Evolutionary conservation across 2,113 vertebrate species (phyloP), one percentile per base, ranked within the genome.

Genomic region (Pionites leucogaster): DNA sequence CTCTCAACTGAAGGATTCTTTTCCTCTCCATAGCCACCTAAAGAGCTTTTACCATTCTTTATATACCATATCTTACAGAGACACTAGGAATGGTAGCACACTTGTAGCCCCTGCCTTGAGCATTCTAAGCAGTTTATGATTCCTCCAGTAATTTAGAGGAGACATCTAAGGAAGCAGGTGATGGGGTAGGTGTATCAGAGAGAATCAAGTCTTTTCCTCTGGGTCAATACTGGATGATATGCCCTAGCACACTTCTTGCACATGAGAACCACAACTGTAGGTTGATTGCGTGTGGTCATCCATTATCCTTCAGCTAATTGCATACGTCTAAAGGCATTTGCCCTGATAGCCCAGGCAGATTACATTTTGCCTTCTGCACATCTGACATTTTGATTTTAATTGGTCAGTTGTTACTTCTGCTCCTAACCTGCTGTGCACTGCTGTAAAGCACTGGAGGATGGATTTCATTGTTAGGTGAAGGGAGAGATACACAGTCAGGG

Each of bases 301-400:
- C 93, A 53, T 94, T 92, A 81, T 90, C 42, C 69, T 68, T 70
- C 37, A 67, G 53, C 47, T 88, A 92, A 93, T 82, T 91, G 79
- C 79, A 9, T 42, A 47, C 74, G 46, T 44, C 70, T 94, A 28
- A 95, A 91, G 74, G 62, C 22, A 4, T 90, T 94, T 93, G 75
- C 71, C 65, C 37, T 80, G 41, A 59, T 74, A 89, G 65, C 37
- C 31, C 50, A 72, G 44, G 41, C 49, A 82, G 53, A 80, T 92
- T 87, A 85, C 41, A 76, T 53, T 90, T 95, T 95, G 62, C 91
- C 67, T 92, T 91, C 74, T 86, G 49, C 35, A 60, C 67, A 85
- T 92, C 70, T 95, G 90, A 94, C 89, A 82, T 94, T 91, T 96
- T 9, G 1, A 46, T 95, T 94, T 94, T 91, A 97, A 96, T 92